Evolutionary conservation across 2,888 invertebrate genomes (phyloP), one percentile per base, ranked within the genome.

Genomic region (Colostygia pectinataria): DNA sequence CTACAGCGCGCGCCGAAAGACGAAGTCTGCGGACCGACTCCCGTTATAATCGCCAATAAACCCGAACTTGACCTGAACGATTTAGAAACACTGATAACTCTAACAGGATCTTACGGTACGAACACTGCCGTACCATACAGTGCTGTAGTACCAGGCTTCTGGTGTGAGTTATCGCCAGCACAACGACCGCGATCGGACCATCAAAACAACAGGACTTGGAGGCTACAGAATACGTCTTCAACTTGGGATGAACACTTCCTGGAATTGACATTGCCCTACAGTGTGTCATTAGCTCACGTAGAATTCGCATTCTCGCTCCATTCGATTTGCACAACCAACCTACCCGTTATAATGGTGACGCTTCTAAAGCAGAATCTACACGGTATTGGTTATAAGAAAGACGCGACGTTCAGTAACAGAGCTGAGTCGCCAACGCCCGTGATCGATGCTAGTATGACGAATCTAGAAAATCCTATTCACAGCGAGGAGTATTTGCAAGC

Each of bases 211-310:
- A 92, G 97, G 58, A 96, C 97, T 0, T 98, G 97, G 97, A 92
- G 97, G 41, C 89, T 97, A 15, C 96, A 97, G 72, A 95, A 95
- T 59, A 97, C 97, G 62, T 94, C 95, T 81, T 95, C 95, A 13
- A 97, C 97, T 0, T 97, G 97, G 96, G 97, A 97, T 71, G 98
- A 98, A 73, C 98, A 98, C 68, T 93, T 98, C 15, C 94, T 98
- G 66, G 98, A 98, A 77, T 86, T 98, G 4, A 96, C 97, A 0
- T 77, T 98, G 42, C 96, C 97, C 0, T 93, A 94, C 58, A 94
- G 94, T 37, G 93, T 94, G 1, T 93, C 93, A 24, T 89, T 98
- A 44, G 97, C 97, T n/a, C 98, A 98, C 69, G 94, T 98, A 14
- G 97, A 98, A 76, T 93, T 98, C 33, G 94, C 95, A 58, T 98